Percentiles rank a stretch among this genome's conserved stretches.
phyloP scores from a whole-genome alignment of 2,113 vertebrate genomes.

The Mugil cephalus region DNA sequence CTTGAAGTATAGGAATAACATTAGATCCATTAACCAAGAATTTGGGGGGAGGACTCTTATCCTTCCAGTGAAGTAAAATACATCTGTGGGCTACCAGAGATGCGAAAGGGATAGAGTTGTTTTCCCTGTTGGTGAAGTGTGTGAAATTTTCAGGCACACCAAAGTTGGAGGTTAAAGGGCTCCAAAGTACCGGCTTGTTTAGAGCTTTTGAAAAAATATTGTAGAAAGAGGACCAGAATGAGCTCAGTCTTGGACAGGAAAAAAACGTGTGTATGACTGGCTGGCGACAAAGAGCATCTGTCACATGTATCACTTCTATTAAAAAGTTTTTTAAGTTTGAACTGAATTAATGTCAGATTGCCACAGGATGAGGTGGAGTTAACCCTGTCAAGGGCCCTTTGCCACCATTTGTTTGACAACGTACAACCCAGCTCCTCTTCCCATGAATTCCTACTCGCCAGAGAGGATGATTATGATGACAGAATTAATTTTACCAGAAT shows the following conservation, averaged over 20 bases:
- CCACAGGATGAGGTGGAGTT: not conserved
- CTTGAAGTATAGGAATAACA: no score
- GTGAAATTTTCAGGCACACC: not conserved
- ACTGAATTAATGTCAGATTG: not conserved
- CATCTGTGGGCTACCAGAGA: not conserved
- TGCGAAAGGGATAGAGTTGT: not conserved
- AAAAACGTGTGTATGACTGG: constrained; percentile 1
- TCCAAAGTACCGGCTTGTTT: not conserved
- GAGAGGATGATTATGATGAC: not conserved
- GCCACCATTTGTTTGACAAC: not conserved
- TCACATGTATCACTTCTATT: not conserved
- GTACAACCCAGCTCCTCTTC: not conserved
- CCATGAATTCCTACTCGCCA: not conserved
- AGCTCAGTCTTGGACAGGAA: not conserved
- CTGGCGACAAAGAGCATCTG: not conserved
- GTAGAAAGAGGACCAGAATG: not conserved
- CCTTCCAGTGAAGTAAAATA: not conserved
- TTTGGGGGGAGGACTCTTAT: no score
- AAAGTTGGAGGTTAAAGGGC: not conserved
- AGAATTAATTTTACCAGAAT: not conserved
- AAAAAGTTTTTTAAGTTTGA: not conserved
- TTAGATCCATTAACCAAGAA: no score
- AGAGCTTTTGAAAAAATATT: not conserved
- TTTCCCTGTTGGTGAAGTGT: constrained; percentile 1
- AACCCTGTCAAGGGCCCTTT: not conserved